phyloP scores from a whole-genome alignment of 30 jellyfish, hydroid and myxozoan species.

The Morbakka virulenta region DNA sequence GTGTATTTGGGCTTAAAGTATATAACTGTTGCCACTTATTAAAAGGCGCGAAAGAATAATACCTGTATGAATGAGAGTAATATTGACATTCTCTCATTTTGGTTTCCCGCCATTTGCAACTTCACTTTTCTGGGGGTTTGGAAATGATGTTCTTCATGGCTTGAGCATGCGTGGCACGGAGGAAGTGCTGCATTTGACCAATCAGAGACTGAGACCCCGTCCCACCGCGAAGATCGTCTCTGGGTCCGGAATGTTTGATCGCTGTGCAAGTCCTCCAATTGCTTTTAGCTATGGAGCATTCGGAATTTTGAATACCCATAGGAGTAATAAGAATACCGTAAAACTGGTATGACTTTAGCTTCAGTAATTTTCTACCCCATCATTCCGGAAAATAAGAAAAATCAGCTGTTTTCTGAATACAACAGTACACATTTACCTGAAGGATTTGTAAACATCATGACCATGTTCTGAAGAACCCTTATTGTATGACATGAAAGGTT shows the following conservation, averaged over 20 bases:
- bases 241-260: slow-evolving; percentile 8
- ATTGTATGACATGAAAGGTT: too few relatives aligned
- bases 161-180: slow-evolving; percentile 78
- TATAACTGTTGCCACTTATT: not conserved
- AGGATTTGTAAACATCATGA: too few relatives aligned
- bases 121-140: not conserved
- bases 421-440: too few relatives aligned
- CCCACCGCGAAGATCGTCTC: slow-evolving; percentile 99
- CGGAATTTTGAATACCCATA: not conserved
- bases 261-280: not conserved
- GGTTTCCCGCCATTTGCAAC: not conserved
- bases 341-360: too few relatives aligned
- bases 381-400: not conserved
- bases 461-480: too few relatives aligned
- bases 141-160: not conserved
- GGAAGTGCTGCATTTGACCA: slow-evolving; percentile 66
- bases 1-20: too few relatives aligned
- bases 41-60: not conserved
- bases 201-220: slow-evolving; percentile 70
- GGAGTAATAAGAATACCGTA: too few relatives aligned
- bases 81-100: not conserved
- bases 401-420: not conserved
- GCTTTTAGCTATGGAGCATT: not conserved
- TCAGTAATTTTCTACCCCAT: too few relatives aligned
- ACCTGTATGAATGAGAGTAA: not conserved